Conservation (phyloP, 2,888 invertebrate species). For the Drosophila diplacantha region DNA sequence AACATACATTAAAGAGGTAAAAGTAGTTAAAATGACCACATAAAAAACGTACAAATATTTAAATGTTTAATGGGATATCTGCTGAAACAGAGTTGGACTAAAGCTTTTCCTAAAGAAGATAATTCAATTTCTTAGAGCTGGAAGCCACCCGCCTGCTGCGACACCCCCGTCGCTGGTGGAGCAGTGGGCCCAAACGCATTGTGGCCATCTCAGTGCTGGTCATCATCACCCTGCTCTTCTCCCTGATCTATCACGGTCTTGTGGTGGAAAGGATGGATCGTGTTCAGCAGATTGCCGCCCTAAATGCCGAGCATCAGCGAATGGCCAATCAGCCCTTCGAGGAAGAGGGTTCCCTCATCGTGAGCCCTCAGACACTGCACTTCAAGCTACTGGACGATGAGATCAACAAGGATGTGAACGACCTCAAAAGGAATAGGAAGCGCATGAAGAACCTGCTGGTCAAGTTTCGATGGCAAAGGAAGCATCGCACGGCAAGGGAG, state of each 20-base stretch:
- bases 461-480: conserved; percentile 44
- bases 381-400: conserved; percentile 36
- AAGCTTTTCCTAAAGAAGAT: neutral
- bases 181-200: conserved; percentile 48
- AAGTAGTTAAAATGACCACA: conserved; percentile 7
- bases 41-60: neutral
- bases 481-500: conserved; percentile 40
- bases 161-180: conserved; percentile 49
- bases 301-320: conserved; percentile 50
- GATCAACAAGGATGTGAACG: neutral
- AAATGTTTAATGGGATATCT: conserved; percentile 1
- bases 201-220: conserved; percentile 57
- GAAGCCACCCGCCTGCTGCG: conserved; percentile 52
- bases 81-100: neutral
- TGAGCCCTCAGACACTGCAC: conserved; percentile 42
- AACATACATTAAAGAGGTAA: conserved; percentile 20
- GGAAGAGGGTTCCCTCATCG: conserved; percentile 31
- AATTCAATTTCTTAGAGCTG: conserved; percentile 43
- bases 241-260: conserved; percentile 70
- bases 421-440: conserved; percentile 34
- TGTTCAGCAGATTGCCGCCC: conserved; percentile 51
- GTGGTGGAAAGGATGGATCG: conserved; percentile 69
- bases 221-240: conserved; percentile 59
- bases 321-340: conserved; percentile 42
- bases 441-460: conserved; percentile 50